phyloP scores from a whole-genome alignment of 2,888 invertebrate genomes.

The Clepsis dumicolana region DNA sequence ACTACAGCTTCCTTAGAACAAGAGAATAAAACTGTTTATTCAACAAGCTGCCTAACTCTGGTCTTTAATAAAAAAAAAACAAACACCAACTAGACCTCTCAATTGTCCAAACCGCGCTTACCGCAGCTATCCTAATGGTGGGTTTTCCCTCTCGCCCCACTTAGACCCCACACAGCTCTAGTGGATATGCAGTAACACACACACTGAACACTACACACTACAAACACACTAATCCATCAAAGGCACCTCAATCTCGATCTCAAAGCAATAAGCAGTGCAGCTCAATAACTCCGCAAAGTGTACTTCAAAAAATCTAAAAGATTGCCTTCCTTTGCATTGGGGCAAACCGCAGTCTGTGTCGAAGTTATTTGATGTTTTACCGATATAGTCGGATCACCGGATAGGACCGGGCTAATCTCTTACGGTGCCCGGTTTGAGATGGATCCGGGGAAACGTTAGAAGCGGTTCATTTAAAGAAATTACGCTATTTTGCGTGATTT shows the following conservation, averaged over 20 bases:
- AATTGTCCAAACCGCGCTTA: too few species aligned
- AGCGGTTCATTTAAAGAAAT: not conserved
- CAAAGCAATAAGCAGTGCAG: slow-evolving; percentile 12
- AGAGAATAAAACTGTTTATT: too few species aligned
- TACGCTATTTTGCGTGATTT: not conserved
- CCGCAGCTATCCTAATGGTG: too few species aligned
- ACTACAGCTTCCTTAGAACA: too few species aligned
- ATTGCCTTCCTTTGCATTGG: slow-evolving; percentile 29
- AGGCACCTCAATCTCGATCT: not conserved
- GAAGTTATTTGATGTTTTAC: slow-evolving; percentile 34
- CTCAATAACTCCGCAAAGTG: slow-evolving; percentile 13
- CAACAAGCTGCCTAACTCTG: too few species aligned
- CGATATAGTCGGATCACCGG: slow-evolving; percentile 19
- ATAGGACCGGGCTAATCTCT: slow-evolving; percentile 12
- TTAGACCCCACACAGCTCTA: too few species aligned
- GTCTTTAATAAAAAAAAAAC: too few species aligned
- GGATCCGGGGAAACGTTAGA: not conserved
- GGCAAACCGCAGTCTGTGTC: slow-evolving; percentile 14
- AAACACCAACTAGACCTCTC: too few species aligned
- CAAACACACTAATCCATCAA: not conserved
- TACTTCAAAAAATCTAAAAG: slow-evolving; percentile 25
- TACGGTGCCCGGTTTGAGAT: not conserved
- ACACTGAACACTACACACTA: not conserved
- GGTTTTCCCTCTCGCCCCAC: too few species aligned
- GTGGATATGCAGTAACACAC: too few species aligned